phyloP scores from a whole-genome alignment of 2,888 invertebrate genomes.

The Microctonus aethiopoides region DNA sequence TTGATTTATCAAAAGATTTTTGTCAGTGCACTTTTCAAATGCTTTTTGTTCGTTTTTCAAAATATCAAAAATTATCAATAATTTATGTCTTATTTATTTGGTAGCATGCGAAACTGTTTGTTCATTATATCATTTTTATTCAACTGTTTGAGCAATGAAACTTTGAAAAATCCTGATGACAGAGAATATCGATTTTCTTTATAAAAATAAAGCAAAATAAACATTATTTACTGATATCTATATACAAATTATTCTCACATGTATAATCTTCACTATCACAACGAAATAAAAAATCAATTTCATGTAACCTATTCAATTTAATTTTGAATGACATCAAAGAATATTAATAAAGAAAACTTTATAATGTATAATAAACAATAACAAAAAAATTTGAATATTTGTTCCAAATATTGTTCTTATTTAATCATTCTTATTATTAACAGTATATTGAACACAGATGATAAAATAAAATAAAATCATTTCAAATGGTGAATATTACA shows the following conservation, averaged over 20 bases:
- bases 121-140: not conserved
- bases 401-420: not conserved
- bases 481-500: not conserved
- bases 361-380: not conserved
- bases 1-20: too few relatives aligned
- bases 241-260: not conserved
- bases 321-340: too few relatives aligned
- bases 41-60: too few relatives aligned
- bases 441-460: not conserved
- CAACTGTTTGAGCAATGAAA: not conserved
- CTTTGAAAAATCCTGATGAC: not conserved
- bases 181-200: not conserved
- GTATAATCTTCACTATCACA: not conserved
- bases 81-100: not conserved
- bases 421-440: not conserved
- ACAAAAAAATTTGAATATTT: not conserved
- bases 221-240: not conserved
- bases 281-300: too few relatives aligned
- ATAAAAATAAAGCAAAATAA: not conserved
- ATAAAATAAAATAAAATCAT: not conserved
- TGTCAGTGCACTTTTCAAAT: too few relatives aligned
- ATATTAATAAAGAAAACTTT: too few relatives aligned
- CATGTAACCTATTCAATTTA: too few relatives aligned
- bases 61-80: constrained; percentile 1
- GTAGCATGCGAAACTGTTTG: not conserved